A percentile compares a stretch with the other conserved stretches of the same genome.
These are phyloP conservation scores for Phrixothrix hirtus DNA, from an alignment of 2,888 invertebrate species.

Conservation along the genomic window DNA sequence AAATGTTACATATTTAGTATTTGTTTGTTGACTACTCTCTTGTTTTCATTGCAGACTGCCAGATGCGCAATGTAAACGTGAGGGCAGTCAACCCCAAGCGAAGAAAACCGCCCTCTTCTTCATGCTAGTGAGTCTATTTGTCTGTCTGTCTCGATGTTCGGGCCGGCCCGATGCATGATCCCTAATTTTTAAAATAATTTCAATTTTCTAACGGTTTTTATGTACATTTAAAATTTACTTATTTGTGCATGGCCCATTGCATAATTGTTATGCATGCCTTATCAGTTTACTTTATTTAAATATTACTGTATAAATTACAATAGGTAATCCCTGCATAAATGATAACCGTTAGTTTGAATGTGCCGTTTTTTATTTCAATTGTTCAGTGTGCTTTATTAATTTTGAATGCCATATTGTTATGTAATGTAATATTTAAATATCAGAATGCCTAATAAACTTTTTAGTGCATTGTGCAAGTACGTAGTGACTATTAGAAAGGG, in stretches of 20 bases:
- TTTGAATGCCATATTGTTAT: too few relatives aligned
- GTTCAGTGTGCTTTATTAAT: too few relatives aligned
- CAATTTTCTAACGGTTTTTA: conserved; percentile 15
- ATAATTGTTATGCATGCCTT: conserved; percentile 1
- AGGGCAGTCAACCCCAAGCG: conserved; percentile 71
- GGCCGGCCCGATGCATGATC: conserved; percentile 30
- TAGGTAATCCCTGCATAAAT: too few relatives aligned
- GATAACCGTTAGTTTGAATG: too few relatives aligned
- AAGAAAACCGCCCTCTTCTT: conserved; percentile 68
- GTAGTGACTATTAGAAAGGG: too few relatives aligned
- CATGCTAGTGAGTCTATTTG: conserved; percentile 68
- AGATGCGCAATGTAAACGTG: conserved; percentile 75
- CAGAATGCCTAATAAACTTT: too few relatives aligned
- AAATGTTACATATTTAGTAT: conserved; percentile 30
- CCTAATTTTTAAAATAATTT: conserved; percentile 16
- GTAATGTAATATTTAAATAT: too few relatives aligned
- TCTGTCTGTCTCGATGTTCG: conserved; percentile 45
- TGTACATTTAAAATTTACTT: conserved; percentile 1
- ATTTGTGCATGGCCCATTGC: too few relatives aligned
- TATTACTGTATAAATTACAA: background rate
- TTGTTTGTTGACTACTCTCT: conserved; percentile 60
- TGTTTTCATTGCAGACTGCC: conserved; percentile 77
- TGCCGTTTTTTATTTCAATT: too few relatives aligned
- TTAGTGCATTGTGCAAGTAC: too few relatives aligned
- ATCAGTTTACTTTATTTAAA: background rate